Base-by-base conservation (phyloP, 2,113 vertebrate species). In the Forbesichthys agassizii region DNA sequence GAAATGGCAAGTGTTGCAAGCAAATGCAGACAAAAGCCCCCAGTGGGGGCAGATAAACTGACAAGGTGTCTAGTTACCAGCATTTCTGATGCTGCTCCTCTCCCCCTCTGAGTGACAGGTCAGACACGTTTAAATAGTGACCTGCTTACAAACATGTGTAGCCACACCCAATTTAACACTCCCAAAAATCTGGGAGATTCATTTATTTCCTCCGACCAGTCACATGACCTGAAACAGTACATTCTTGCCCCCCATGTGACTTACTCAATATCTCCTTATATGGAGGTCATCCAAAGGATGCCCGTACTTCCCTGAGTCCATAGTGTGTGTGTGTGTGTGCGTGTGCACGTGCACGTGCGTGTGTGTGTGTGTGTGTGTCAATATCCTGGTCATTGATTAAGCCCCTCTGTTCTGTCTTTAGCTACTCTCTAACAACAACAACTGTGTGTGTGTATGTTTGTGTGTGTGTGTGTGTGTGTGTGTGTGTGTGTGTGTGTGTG, bases 281-380 rank as follows among this genome's bases (percentile, higher is more conserved):
- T 87, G 89, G 89, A 89, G 48, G 79, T 87, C 86, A 84, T 89
- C 86, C 89, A 88, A 89, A 86, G 60, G 71, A 83, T 87, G 88
- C 80, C 62, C 76, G 80, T 74, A 74, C 77, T 80, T 62, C 73
- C 69, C 64, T 73, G 62, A 65, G 12, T 73, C 69, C 77, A 75
- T 74, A 75, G 68, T 77, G 75, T 67, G 75, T 62, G 64, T 71
- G 63, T 62, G 65, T 48, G 48, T 72, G 64, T 71, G 65, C 68
- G 69, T 74, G 75, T 73, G 58, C 59, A 16, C 16, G 16, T 16
- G 16, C 16, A 16, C 16, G 16, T 16, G 16, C 16, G 16, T 16
- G 16, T 16, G 52, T 58, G 54, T 61, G 58, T 61, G 58, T 1
- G 49, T 53, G 27, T 18, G 36, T 56, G n/a, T 65, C 63, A 77